Evolutionary conservation across 2,797 vertebrate genomes (phyloP), one percentile per base, ranked within the genome.

Genomic region (Chloroceryle amazona): DNA sequence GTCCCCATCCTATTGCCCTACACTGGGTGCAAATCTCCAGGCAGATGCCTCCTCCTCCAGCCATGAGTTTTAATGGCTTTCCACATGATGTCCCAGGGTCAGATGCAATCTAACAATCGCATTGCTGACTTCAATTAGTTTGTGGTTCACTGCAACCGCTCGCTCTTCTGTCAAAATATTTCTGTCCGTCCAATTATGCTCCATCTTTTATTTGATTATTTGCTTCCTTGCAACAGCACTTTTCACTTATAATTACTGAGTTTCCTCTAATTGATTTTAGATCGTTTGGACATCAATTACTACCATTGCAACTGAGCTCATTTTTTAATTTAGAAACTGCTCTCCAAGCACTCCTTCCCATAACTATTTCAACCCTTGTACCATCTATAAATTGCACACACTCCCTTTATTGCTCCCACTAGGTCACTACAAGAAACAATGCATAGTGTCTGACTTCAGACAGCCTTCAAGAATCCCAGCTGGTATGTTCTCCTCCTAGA

Each of bases 281-380:
- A 86, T 86, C 19, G 84, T 92, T 79, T 89, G 78, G 92, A 90
- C 71, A 81, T 92, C 80, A 94, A 93, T 88, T 94, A 91, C 61
- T 46, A 93, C 28, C 33, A 78, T 4, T 83, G 76, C 37, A 68
- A 81, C 51, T 49, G 57, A 95, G 52, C 57, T 72, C 1, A 15
- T 57, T 62, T 95, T 94, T 86, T 66, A 54, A 92, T 85, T 89
- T 87, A 89, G 84, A 91, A 96, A 91, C 54, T 86, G 87, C 80
- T 93, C 87, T 93, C 61, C 72, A 94, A 94, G 85, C 52, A 71
- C 57, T 91, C 65, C 29, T 66, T 87, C 35, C 55, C 31, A 2
- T 62, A 94, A 81, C 79, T 74, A 41, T 65, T 86, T 91, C 79
- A 91, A 95, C 79, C 72, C 86, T 81, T 72, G 62, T 33, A 75